phyloP scores from a whole-genome alignment of 1,140 invertebrate genomes.

The Orchesella cincta region DNA sequence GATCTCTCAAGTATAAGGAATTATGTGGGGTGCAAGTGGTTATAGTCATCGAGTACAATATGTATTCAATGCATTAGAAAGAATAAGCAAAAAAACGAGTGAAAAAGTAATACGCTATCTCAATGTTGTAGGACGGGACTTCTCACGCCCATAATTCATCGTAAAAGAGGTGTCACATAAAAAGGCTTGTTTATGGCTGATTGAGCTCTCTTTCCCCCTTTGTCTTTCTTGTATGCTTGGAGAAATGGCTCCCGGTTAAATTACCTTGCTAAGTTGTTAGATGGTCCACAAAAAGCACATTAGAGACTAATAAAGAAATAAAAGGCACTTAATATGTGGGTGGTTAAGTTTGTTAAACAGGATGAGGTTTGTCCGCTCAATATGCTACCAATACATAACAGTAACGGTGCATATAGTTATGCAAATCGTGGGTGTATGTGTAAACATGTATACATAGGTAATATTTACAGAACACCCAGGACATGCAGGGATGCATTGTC shows the following conservation, averaged over 20 bases:
- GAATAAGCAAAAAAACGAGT: background rate
- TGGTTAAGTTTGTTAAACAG: too few species aligned
- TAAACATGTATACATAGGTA: too few species aligned
- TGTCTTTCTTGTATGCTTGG: slow-evolving; percentile 1
- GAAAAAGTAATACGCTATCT: background rate
- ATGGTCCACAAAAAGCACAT: slow-evolving; percentile 3
- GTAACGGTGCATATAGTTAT: too few species aligned
- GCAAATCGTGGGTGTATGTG: too few species aligned
- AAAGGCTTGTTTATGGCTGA: slow-evolving; percentile 27
- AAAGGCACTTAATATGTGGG: background rate
- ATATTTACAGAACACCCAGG: too few species aligned
- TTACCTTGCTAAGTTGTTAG: slow-evolving; percentile 15
- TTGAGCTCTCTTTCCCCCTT: slow-evolving; percentile 17
- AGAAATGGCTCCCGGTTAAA: slow-evolving; percentile 20
- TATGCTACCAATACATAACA: too few species aligned
- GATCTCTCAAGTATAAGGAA: too few species aligned
- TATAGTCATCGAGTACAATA: too few species aligned
- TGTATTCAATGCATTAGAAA: too few species aligned
- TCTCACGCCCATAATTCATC: slow-evolving; percentile 20
- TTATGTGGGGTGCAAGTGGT: too few species aligned
- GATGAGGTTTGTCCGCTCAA: too few species aligned
- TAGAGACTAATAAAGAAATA: slow-evolving; percentile 29
- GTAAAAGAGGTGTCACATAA: slow-evolving; percentile 29
- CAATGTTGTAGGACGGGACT: background rate
- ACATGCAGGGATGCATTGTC: too few species aligned